Evolutionary conservation across 2,113 vertebrate genomes (phyloP), one percentile per base, ranked within the genome.

Genomic region (Helogale parvula): DNA sequence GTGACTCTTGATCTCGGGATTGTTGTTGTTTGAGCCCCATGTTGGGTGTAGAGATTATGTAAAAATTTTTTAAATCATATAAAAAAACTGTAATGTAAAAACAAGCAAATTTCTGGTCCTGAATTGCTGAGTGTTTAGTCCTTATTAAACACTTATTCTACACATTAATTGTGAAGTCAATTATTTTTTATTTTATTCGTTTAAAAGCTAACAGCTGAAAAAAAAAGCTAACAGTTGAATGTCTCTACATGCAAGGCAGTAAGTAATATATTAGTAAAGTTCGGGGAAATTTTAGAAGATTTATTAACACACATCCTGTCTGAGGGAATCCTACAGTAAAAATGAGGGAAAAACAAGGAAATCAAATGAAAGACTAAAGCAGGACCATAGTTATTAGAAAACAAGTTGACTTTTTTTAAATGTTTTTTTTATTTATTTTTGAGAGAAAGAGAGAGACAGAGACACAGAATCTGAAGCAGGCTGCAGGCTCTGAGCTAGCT

Each of bases 291-390:
- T n/a, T 76, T 77, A 89, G 38, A 76, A 89, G n/a, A 76, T 72
- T 92, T 92, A 84, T 54, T 84, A 92, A 95, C n/a, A 10, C 38
- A 84, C 94, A 90, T 85, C 54, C 57, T 77, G 13, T 57, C 47
- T 80, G 38, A 77, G n/a, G 66, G 52, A 86, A 66, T 90, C 23
- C 72, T 63, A 93, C 4, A 74, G 54, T 27, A 71, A 88, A 80
- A 91, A 35, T 15, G 2, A 12, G 27, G 35, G 4, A 16, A 47
- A 84, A 52, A 57, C 19, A 92, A 84, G 35, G 14, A 80, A 90
- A 41, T 31, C 45, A 31, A 82, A 27, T 79, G 71, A 86, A 68
- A 66, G 23, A 86, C 35, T 33, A 71, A 82, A 77, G 52, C 38
- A 97, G 47, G 31, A 68, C 31, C 68, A 7, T 27, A 71, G 31